Evolutionary conservation across 2,888 invertebrate species (phyloP).

Genomic region (Lycophotia porphyrea): DNA sequence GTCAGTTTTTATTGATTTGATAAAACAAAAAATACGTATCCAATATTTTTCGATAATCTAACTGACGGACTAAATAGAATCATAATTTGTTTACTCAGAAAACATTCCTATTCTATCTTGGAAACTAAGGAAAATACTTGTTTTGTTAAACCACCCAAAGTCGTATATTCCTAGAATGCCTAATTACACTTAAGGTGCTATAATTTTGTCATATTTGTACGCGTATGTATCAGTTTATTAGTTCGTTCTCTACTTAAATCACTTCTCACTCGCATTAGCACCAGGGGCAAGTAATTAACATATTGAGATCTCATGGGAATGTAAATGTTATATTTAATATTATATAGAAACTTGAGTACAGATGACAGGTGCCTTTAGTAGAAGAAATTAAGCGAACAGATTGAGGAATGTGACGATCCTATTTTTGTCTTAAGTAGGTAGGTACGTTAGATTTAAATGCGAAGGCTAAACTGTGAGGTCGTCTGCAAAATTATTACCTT

Average conservation of each 20-base stretch:
- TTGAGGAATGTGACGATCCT: slow-evolving; percentile 2
- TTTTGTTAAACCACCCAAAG: not conserved
- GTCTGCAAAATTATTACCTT: not conserved
- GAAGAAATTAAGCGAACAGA: not conserved
- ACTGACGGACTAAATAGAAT: too few species aligned
- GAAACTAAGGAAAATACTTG: not conserved
- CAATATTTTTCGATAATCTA: too few species aligned
- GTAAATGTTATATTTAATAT: slow-evolving; percentile 45
- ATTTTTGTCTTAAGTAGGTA: not conserved
- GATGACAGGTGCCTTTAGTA: slow-evolving; percentile 8
- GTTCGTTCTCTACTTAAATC: not conserved
- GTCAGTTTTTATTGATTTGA: too few species aligned
- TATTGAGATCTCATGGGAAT: slow-evolving; percentile 52
- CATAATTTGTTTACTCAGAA: too few species aligned
- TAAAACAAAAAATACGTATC: too few species aligned
- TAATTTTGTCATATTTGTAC: not conserved
- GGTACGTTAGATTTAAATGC: not conserved
- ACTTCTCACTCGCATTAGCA: slow-evolving; percentile 14
- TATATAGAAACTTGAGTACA: slow-evolving; percentile 39
- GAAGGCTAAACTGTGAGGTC: slow-evolving; percentile 13
- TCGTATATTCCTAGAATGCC: too few species aligned
- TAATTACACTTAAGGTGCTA: too few species aligned
- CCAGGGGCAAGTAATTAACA: slow-evolving; percentile 6
- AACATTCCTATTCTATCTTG: not conserved
- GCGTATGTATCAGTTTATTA: too few species aligned